Conservation (phyloP, 2,888 invertebrate species). For the Orgyia antiqua region DNA sequence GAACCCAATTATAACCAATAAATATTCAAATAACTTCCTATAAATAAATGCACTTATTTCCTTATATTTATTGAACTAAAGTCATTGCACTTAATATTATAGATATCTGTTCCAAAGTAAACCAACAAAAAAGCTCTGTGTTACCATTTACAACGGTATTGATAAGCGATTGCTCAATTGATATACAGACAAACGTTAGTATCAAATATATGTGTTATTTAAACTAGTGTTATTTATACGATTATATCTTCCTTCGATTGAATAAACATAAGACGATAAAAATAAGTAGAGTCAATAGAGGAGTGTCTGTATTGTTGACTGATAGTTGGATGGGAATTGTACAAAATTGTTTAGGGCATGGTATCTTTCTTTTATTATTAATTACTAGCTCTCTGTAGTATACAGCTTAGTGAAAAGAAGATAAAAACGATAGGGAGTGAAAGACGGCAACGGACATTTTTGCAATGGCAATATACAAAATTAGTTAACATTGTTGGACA, state of each 20-base stretch:
- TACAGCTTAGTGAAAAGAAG: too few relatives aligned
- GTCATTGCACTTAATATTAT: neutral
- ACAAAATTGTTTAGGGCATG: too few relatives aligned
- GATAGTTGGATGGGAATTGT: constrained; percentile 22
- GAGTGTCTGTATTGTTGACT: constrained; percentile 27
- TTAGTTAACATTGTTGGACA: too few relatives aligned
- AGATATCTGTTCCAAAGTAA: neutral
- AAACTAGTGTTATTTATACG: constrained; percentile 23
- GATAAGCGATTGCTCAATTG: constrained; percentile 21
- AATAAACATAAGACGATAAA: constrained; percentile 22
- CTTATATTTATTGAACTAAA: too few relatives aligned
- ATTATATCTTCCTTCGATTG: constrained; percentile 23
- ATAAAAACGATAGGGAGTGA: too few relatives aligned
- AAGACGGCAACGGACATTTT: too few relatives aligned
- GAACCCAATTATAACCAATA: too few relatives aligned
- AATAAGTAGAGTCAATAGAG: constrained; percentile 20
- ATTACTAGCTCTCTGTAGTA: too few relatives aligned
- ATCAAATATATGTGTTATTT: constrained; percentile 20
- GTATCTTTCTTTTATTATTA: too few relatives aligned
- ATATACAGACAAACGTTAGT: constrained; percentile 10
- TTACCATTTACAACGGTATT: constrained; percentile 4
- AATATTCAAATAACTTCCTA: too few relatives aligned
- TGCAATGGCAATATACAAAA: too few relatives aligned
- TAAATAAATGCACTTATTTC: too few relatives aligned
- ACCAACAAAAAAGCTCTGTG: constrained; percentile 3